These are phyloP conservation scores for Ornithoptera priamus DNA, from an alignment of 2,888 invertebrate genomes.

Conservation along the genomic window DNA sequence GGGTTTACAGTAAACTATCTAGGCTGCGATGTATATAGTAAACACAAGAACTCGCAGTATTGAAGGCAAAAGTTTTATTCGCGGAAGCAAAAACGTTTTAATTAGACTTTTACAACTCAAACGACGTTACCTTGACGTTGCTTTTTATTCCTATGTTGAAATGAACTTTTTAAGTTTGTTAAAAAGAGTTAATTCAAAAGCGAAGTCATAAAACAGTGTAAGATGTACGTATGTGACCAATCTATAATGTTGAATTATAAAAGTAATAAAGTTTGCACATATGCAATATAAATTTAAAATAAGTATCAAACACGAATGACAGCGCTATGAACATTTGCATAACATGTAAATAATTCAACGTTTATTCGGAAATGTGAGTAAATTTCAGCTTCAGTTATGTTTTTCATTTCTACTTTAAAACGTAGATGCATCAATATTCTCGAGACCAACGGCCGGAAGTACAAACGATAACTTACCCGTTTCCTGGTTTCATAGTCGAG, in stretches of 20 bases:
- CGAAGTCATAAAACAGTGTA: slow-evolving; percentile 9
- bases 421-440: slow-evolving; percentile 10
- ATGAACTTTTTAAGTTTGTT: slow-evolving; percentile 19
- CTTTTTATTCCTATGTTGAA: slow-evolving; percentile 17
- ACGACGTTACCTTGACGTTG: slow-evolving; percentile 20
- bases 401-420: slow-evolving; percentile 4
- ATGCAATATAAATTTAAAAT: background rate
- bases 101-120: slow-evolving; percentile 26
- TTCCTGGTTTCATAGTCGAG: slow-evolving; percentile 98
- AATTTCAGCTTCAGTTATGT: background rate
- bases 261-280: background rate
- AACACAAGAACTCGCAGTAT: slow-evolving; percentile 10
- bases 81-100: slow-evolving; percentile 20
- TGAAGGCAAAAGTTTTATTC: slow-evolving; percentile 19
- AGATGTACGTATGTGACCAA: background rate
- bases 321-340: too few relatives aligned
- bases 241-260: background rate
- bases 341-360: background rate
- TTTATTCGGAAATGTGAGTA: background rate
- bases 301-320: too few relatives aligned
- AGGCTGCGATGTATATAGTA: slow-evolving; percentile 9
- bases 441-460: background rate
- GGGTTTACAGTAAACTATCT: slow-evolving; percentile 7
- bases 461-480: slow-evolving; percentile 84
- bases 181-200: slow-evolving; percentile 12